Evolutionary conservation across 1,140 invertebrate genomes (phyloP), one percentile per base, ranked within the genome.

Genomic region (Euwallacea fornicatus): DNA sequence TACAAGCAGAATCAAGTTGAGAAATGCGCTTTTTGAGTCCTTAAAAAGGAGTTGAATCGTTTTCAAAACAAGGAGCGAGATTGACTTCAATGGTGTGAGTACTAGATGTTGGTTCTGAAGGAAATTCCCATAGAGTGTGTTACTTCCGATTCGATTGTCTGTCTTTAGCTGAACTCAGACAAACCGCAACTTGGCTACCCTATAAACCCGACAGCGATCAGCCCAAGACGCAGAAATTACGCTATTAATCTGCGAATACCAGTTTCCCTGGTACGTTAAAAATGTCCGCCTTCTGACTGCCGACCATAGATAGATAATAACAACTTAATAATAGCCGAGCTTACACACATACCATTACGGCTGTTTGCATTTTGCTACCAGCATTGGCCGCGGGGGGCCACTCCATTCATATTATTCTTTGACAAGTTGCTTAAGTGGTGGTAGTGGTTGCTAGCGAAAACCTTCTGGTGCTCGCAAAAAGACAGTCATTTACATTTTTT

Each of bases 311-410:
- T 66, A 66, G 64, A 66, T 66, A 66, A 66, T 66, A 66, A 66
- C 64, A 66, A 66, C 64, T 66, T 66, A 66, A 66, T 66, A 66
- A 66, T 66, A 66, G 64, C 10, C 53, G 64, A 66, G 64, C 13
- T 58, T 66, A 66, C 53, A 56, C 53, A 66, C 64, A 66, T 66
- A 58, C 64, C 64, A 66, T 66, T 66, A 66, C 54, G 53, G 54
- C 54, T 66, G 64, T 66, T 56, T 66, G 64, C 41, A 66, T 66
- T 66, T 66, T 43, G 64, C 64, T 66, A 66, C 64, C 64, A 66
- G 64, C 64, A 44, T 66, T 56, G 42, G 13, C 63, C 64, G 15
- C 42, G 33, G 53, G 64, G 64, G 64, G 64, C 13, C 53, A 54
- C n/a, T 50, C 46, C 47, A 65, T 65, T 65, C 47, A 54, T 65